A percentile compares a stretch with the other conserved stretches of the same genome.
Conservation (phyloP, 2,797 vertebrate genomes). For the Agapornis canus region DNA sequence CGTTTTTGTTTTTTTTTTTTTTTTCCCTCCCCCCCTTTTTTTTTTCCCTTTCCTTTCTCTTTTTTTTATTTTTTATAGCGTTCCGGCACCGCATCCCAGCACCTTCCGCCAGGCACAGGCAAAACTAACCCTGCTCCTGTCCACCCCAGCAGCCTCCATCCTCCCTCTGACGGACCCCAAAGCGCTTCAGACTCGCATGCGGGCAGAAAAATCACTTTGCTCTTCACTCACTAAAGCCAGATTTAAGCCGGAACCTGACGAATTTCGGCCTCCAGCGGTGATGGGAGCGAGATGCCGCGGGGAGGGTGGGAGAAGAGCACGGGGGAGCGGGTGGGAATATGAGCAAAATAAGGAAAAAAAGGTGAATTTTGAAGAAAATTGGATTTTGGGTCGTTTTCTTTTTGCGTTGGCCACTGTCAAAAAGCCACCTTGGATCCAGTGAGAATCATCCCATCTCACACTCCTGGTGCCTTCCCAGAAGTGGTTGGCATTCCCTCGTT, state of each 20-base stretch:
- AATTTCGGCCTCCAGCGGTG: not conserved
- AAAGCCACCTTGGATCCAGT: not conserved
- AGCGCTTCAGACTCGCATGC: conserved; percentile 1
- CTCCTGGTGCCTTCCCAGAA: not conserved
- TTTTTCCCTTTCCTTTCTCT: not conserved
- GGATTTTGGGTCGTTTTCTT: not conserved
- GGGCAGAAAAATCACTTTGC: not conserved
- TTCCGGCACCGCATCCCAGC: conserved; percentile 49
- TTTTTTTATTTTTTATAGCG: not conserved
- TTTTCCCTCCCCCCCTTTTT: fast-evolving
- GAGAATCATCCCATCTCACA: not conserved
- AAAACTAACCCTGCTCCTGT: conserved; percentile 16
- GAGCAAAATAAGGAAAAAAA: not conserved
- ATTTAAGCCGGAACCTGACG: not conserved
- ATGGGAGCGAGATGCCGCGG: not conserved
- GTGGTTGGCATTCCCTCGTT: not conserved
- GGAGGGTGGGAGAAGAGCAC: not conserved
- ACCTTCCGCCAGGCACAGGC: conserved; percentile 34
- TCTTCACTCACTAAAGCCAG: not conserved
- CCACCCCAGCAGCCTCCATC: not conserved
- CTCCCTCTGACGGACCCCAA: conserved; percentile 31
- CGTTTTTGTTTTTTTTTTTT: too few species aligned
- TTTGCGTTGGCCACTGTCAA: not conserved
- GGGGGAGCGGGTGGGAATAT: not conserved
- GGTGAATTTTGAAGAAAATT: not conserved